Evolutionary conservation across 2,888 invertebrate species (phyloP).

Genomic region (Patella pellucida): DNA sequence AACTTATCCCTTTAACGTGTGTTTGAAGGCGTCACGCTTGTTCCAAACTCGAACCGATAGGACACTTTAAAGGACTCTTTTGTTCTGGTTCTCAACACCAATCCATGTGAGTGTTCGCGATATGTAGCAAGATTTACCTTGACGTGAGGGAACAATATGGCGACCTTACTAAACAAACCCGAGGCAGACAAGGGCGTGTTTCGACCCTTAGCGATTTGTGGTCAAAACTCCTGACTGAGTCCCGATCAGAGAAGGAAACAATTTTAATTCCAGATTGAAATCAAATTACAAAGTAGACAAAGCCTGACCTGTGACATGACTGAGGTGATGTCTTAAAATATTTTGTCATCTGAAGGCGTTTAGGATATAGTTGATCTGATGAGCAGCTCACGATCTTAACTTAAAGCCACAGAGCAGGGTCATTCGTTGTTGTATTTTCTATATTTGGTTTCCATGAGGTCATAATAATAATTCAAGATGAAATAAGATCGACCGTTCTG

Average conservation of each 20-base stretch:
- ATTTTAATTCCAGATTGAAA: background rate
- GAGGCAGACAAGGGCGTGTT: background rate
- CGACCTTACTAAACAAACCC: background rate
- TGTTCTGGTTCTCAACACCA: background rate
- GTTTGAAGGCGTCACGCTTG: background rate
- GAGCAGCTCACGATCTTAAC: no score
- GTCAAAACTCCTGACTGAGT: background rate
- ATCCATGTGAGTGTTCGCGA: background rate
- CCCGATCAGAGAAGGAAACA: background rate
- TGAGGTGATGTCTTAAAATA: no score
- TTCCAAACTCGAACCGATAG: background rate
- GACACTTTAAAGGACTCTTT: background rate
- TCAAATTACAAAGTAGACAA: constrained; percentile 1
- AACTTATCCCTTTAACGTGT: background rate
- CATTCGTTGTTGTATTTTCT: no score
- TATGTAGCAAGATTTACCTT: background rate
- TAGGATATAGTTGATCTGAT: no score
- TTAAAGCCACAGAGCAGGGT: no score
- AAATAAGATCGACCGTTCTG: no score
- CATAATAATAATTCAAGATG: no score
- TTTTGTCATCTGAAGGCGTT: no score
- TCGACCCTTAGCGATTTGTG: background rate
- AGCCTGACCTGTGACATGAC: background rate
- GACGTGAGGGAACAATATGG: background rate
- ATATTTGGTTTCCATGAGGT: no score